These are phyloP conservation scores for Pogonocichla stellata DNA, from an alignment of 2,113 vertebrate genomes.

Conservation along the genomic window DNA sequence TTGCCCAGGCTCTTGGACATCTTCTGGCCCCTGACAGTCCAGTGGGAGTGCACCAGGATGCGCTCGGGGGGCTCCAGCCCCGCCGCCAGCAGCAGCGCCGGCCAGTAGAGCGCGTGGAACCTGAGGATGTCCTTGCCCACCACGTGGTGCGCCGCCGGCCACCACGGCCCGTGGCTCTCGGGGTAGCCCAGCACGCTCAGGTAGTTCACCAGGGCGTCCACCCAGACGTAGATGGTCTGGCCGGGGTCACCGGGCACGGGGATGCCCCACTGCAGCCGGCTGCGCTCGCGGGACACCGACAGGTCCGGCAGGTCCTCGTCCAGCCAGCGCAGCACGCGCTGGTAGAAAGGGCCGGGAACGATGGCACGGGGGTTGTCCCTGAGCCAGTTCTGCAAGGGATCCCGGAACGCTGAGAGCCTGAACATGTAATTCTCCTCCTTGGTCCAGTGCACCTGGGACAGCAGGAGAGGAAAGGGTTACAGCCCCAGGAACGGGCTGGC, in stretches of 20 bases:
- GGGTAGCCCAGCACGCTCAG: constrained; percentile 89
- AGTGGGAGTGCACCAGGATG: constrained; percentile 92
- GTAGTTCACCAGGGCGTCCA: constrained; percentile 95
- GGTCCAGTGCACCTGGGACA: constrained; percentile 88
- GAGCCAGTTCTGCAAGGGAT: constrained; percentile 82
- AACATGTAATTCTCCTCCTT: constrained; percentile 97
- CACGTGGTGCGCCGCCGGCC: constrained; percentile 79
- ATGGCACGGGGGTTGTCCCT: constrained; percentile 72
- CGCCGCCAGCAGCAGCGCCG: constrained; percentile 87
- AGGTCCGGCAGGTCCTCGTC: constrained; percentile 88
- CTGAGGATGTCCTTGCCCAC: constrained; percentile 97
- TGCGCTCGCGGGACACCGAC: constrained; percentile 89
- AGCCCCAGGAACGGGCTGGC: not conserved
- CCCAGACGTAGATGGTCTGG: constrained; percentile 94
- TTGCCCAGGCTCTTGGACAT: constrained; percentile 98
- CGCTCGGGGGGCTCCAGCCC: constrained; percentile 81
- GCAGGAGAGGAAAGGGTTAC: not conserved
- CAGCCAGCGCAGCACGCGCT: constrained; percentile 80
- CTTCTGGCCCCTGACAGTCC: constrained; percentile 90
- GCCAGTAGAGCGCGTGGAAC: constrained; percentile 96
- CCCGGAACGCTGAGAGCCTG: constrained; percentile 82
- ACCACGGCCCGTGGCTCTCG: constrained; percentile 75
- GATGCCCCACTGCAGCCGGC: constrained; percentile 90
- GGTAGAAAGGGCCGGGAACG: constrained; percentile 81
- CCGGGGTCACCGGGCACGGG: constrained; percentile 84